Evolutionary conservation across 2,888 invertebrate species (phyloP), one percentile per base, ranked within the genome.

Genomic region (Trachelus troglodyta): DNA sequence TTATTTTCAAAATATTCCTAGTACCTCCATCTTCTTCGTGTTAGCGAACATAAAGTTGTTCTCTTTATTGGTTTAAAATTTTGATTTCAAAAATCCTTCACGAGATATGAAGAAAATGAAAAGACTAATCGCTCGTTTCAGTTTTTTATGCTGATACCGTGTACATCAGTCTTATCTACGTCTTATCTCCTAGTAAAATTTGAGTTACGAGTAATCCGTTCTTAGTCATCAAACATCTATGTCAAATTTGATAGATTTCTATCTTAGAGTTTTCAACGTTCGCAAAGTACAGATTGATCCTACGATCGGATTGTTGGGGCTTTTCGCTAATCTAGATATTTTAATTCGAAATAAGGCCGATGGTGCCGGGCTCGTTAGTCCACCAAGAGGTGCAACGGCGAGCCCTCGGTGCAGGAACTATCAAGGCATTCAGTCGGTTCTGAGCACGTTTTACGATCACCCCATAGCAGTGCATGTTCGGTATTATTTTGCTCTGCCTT

Each of bases 341-440:
- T 81, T 83, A 83, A 89, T 87, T 87, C 83, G 81, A 82, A 81
- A 82, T 84, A 83, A 56, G 56, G 23, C 56, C 56, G 40, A 15
- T 83, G 84, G 79, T 76, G 78, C 81, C 82, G 82, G 80, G 83
- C 84, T 88, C 85, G 87, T 89, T 88, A 87, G 79, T 68, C 23
- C 75, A 34, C 73, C 3, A 12, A 75, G 35, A 35, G 77, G 78
- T 76, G 76, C 74, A 76, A 81, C 74, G 74, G 81, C 84, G 82
- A 81, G 83, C 82, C 31, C 82, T 79, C 23, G 23, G 23, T 23
- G 1, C 56, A 79, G 85, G 85, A 87, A 89, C 87, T 87, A 90
- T 87, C 87, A 89, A 88, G 87, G 87, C 84, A 83, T 85, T 84
- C 88, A 87, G 87, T 88, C 88, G 86, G 87, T 87, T 88, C 85